Conservation (phyloP, 1,140 invertebrate species). For the Ostrea edulis region DNA sequence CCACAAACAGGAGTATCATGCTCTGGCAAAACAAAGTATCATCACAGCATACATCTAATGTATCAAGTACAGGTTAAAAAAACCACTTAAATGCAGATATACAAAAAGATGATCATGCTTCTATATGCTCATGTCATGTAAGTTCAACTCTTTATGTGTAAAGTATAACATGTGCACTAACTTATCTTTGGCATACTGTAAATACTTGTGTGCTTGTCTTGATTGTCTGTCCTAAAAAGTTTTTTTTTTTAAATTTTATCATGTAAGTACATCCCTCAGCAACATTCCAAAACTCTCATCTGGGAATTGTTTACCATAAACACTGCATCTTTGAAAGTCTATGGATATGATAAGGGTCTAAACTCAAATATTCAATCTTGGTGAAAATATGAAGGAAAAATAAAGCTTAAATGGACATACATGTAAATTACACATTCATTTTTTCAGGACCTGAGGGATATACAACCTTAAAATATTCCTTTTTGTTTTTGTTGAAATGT, state of each 20-base stretch:
- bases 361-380: neutral
- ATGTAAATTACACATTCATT: neutral
- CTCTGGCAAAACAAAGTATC: neutral
- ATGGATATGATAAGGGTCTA: too few relatives aligned
- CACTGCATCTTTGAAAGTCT: too few relatives aligned
- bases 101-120: slow-evolving; percentile 6
- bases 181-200: slow-evolving; percentile 10
- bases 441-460: neutral
- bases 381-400: neutral
- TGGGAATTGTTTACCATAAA: too few relatives aligned
- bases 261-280: too few relatives aligned
- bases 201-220: neutral
- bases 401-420: neutral
- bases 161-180: neutral
- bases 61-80: neutral
- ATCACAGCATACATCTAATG: slow-evolving; percentile 20
- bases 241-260: neutral
- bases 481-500: too few relatives aligned
- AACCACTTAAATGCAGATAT: neutral
- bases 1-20: neutral
- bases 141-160: neutral
- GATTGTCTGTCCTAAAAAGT: neutral
- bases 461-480: too few relatives aligned
- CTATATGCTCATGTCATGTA: neutral
- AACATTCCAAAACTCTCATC: too few relatives aligned